These are phyloP conservation scores for Elgaria multicarinata DNA, from an alignment of 2,113 vertebrate genomes.

Conservation along the genomic window DNA sequence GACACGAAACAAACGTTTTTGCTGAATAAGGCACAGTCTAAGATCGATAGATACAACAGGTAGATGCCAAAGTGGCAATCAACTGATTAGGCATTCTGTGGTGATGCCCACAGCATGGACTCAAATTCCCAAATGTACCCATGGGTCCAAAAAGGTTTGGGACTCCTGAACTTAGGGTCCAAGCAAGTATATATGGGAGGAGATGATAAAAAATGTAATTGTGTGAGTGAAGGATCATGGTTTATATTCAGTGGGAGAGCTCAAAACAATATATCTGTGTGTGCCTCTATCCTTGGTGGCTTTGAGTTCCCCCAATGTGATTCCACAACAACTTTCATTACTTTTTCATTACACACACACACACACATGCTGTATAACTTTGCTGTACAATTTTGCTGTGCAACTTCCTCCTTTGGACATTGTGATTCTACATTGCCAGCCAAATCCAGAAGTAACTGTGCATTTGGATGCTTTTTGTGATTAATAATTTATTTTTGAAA, in stretches of 20 bases:
- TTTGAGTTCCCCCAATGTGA: not conserved
- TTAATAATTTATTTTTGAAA: constrained; percentile 27
- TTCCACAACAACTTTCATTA: not conserved
- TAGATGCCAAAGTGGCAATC: too few relatives aligned
- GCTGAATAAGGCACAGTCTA: too few relatives aligned
- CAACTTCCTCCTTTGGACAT: not conserved
- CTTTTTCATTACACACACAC: not conserved
- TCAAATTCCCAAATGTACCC: too few relatives aligned
- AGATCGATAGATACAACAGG: too few relatives aligned
- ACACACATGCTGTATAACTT: not conserved
- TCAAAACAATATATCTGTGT: not conserved
- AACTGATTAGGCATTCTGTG: too few relatives aligned
- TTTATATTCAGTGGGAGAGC: not conserved
- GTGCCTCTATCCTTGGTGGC: too few relatives aligned
- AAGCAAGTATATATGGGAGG: too few relatives aligned
- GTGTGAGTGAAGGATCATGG: not conserved
- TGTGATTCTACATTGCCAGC: not conserved
- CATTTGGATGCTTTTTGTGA: not conserved
- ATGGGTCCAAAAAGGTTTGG: too few relatives aligned
- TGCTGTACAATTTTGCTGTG: not conserved
- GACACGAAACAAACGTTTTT: too few relatives aligned
- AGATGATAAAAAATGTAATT: not conserved
- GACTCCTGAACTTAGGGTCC: too few relatives aligned
- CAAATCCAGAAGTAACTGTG: not conserved
- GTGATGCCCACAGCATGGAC: too few relatives aligned